These are phyloP conservation scores for Irena cyanogastra DNA, from an alignment of 2,113 vertebrate species.

Conservation along the genomic window DNA sequence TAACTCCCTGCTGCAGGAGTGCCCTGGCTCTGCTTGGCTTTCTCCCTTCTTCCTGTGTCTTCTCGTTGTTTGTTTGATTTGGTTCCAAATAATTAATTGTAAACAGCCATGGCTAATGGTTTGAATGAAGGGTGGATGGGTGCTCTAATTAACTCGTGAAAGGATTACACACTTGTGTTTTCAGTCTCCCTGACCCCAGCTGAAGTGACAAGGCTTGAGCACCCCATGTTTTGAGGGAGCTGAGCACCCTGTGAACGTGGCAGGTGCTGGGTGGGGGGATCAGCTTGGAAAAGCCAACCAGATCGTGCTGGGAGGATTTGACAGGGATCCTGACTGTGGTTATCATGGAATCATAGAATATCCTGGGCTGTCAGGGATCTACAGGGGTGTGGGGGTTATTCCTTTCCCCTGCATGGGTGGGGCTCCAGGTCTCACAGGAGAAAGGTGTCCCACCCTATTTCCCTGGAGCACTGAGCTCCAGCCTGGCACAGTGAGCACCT, in stretches of 20 bases:
- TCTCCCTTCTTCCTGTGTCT: background rate
- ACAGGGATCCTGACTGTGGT: background rate
- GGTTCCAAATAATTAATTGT: slow-evolving; percentile 55
- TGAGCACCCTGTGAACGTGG: accelerated
- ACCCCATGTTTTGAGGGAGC: background rate
- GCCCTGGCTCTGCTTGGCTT: background rate
- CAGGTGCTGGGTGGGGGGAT: background rate
- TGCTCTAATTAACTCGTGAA: slow-evolving; percentile 41
- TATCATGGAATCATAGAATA: background rate
- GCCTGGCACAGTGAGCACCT: accelerated
- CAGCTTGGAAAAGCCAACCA: background rate
- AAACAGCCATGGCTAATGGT: slow-evolving; percentile 28
- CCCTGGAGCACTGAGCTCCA: background rate
- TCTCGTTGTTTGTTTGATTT: slow-evolving; percentile 44
- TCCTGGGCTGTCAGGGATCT: background rate
- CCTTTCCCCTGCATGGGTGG: background rate
- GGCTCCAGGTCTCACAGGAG: background rate
- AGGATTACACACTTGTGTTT: slow-evolving; percentile 30
- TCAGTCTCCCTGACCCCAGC: background rate
- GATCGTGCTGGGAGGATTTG: accelerated
- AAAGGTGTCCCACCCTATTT: accelerated
- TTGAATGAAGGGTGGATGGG: slow-evolving; percentile 28
- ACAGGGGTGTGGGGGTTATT: accelerated
- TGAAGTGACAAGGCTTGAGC: background rate
- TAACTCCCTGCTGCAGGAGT: background rate